phyloP scores from a whole-genome alignment of 2,888 invertebrate genomes.

The Dolichopus griseipennis region DNA sequence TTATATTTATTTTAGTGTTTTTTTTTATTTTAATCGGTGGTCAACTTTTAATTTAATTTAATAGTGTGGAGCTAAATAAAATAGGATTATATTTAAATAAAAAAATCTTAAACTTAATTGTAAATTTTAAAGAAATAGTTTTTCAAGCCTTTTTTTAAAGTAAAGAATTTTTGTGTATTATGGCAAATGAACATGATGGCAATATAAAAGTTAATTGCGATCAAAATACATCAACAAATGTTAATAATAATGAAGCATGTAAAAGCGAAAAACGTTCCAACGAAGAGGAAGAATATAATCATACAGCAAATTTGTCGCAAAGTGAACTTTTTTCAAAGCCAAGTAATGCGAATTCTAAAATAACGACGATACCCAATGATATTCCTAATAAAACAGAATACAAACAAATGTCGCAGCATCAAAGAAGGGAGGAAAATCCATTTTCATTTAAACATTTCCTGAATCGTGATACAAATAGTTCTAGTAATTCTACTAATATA shows the following conservation, averaged over 20 bases:
- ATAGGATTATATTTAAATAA: no score
- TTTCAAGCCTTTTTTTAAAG: background rate
- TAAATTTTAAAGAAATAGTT: no score
- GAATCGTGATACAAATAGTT: conserved; percentile 49
- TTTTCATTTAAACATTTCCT: conserved; percentile 82
- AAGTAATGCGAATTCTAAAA: background rate
- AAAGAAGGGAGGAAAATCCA: conserved; percentile 56
- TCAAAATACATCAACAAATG: conserved; percentile 13
- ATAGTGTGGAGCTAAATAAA: no score
- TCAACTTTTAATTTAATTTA: no score
- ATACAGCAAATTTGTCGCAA: background rate
- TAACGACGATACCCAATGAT: background rate
- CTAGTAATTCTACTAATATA: conserved; percentile 19
- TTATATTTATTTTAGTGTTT: no score
- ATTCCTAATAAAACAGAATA: conserved; percentile 14
- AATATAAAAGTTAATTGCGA: conserved; percentile 15
- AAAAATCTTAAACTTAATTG: no score
- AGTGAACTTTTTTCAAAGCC: background rate
- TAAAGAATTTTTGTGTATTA: conserved; percentile 10
- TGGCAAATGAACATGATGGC: conserved; percentile 17
- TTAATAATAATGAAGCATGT: conserved; percentile 15
- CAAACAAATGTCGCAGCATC: conserved; percentile 15
- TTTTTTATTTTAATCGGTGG: no score
- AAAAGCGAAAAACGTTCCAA: background rate
- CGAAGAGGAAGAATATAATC: background rate